A percentile compares a stretch with the other conserved stretches of the same genome.
phyloP scores from a whole-genome alignment of 1,140 invertebrate genomes.

The Drosophila oshimai region DNA sequence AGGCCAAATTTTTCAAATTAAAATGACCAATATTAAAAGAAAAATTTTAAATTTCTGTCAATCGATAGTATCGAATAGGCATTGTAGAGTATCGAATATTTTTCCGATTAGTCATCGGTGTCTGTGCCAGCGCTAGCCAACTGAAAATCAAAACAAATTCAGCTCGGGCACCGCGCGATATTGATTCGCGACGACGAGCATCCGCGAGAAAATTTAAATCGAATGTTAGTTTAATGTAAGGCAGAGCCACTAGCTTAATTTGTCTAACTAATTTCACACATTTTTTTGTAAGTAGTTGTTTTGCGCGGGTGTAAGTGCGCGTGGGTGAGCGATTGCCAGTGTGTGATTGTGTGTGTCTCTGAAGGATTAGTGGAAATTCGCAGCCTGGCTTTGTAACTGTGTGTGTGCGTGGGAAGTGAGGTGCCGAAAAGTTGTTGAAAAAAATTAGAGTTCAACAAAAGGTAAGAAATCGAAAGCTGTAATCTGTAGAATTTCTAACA shows the following conservation, averaged over 20 bases:
- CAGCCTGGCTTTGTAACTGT: background rate
- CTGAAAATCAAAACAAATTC: background rate
- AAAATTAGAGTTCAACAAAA: background rate
- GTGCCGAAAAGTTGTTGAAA: background rate
- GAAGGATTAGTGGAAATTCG: slow-evolving; percentile 6
- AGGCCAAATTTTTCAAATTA: no score
- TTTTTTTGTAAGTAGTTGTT: background rate
- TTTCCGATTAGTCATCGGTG: no score
- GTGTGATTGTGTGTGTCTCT: background rate
- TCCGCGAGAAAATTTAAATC: background rate
- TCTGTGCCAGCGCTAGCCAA: no score
- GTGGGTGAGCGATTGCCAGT: no score
- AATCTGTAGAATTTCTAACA: background rate
- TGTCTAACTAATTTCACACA: background rate
- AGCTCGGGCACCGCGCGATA: background rate
- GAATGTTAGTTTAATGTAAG: background rate
- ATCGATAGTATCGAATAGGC: no score
- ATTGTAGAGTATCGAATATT: no score
- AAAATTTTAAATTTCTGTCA: no score
- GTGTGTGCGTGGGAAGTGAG: background rate
- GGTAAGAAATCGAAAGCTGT: background rate
- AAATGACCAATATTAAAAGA: no score
- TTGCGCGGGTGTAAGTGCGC: background rate
- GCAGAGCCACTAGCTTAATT: background rate
- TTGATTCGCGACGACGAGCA: slow-evolving; percentile 1